These are phyloP conservation scores for Empidonax traillii DNA, from an alignment of 2,113 vertebrate genomes.

Conservation along the genomic window DNA sequence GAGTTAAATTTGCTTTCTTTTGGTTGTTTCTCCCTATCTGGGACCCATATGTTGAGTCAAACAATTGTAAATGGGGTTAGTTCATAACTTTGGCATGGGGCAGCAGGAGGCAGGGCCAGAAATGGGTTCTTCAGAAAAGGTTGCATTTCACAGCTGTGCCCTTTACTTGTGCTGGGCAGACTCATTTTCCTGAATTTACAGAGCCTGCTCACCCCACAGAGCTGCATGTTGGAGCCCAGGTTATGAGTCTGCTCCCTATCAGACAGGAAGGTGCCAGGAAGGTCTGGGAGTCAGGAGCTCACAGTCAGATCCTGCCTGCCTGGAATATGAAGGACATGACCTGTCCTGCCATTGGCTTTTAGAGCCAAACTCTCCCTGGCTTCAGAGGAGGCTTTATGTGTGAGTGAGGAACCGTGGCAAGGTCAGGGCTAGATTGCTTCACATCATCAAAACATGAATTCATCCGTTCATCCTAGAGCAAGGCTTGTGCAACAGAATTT, in stretches of 20 bases:
- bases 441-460: background rate
- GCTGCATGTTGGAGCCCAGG: background rate
- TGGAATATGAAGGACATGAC: background rate
- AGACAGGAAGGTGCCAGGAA: background rate
- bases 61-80: conserved; percentile 17
- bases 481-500: conserved; percentile 10
- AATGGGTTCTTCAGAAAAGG: background rate
- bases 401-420: background rate
- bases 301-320: background rate
- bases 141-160: background rate
- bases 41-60: conserved; percentile 12
- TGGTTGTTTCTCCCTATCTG: conserved; percentile 18
- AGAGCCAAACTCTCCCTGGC: background rate
- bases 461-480: background rate
- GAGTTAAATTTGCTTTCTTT: conserved; percentile 7
- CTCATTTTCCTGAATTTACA: background rate
- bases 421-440: conserved; percentile 26
- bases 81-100: background rate
- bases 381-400: background rate
- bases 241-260: background rate
- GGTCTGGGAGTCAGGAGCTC: background rate
- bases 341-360: background rate
- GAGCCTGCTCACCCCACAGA: background rate
- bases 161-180: background rate
- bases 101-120: background rate